phyloP scores from a whole-genome alignment of 1,140 invertebrate species.

The Trissolcus basalis region DNA sequence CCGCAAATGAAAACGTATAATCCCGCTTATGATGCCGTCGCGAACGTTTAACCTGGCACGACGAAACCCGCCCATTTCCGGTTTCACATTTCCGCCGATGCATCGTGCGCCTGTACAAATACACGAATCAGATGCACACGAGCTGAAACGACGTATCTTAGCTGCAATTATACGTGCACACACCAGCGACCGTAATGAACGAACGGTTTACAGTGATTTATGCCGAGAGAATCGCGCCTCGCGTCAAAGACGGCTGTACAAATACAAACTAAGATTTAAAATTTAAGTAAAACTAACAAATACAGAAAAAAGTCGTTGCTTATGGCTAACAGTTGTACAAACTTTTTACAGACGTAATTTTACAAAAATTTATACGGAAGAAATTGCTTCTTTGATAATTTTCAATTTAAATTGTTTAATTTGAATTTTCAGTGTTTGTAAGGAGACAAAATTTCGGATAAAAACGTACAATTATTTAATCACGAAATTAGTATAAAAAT shows the following conservation, averaged over 20 bases:
- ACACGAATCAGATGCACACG: constrained; percentile 32
- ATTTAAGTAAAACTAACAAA: too few relatives aligned
- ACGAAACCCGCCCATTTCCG: constrained; percentile 46
- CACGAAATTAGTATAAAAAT: too few relatives aligned
- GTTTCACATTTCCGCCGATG: constrained; percentile 53
- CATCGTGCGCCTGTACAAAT: constrained; percentile 25
- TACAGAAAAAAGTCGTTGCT: too few relatives aligned
- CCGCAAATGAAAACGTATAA: constrained; percentile 56
- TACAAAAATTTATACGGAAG: too few relatives aligned
- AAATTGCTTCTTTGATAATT: too few relatives aligned
- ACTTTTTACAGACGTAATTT: too few relatives aligned
- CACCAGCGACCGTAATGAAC: constrained; percentile 44
- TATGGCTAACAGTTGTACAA: too few relatives aligned
- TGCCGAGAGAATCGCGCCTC: constrained; percentile 51
- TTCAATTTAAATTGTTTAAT: too few relatives aligned
- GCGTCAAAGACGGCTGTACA: constrained; percentile 24
- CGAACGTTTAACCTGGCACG: constrained; percentile 48
- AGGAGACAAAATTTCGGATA: too few relatives aligned
- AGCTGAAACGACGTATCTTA: constrained; percentile 39
- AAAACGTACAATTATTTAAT: too few relatives aligned
- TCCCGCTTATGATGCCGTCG: constrained; percentile 51
- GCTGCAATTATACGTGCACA: constrained; percentile 45
- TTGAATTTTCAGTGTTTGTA: too few relatives aligned
- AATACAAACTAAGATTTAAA: too few relatives aligned
- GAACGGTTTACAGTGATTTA: constrained; percentile 56